Evolutionary conservation across 1,140 invertebrate species (phyloP).

Genomic region (Dendroctonus valens): DNA sequence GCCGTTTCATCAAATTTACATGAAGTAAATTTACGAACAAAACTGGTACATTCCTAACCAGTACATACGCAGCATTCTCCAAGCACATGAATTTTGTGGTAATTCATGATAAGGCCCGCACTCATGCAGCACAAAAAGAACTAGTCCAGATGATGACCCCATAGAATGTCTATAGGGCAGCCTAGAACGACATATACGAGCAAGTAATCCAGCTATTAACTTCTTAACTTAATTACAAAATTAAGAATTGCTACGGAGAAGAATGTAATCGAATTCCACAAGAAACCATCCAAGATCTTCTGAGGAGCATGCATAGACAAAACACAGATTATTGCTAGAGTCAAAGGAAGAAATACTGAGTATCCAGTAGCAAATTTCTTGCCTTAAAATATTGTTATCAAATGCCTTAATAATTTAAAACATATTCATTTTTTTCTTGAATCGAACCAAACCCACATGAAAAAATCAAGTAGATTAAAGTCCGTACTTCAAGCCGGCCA

Average conservation of each 20-base stretch:
- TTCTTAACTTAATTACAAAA: slow-evolving; percentile 2
- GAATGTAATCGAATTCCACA: slow-evolving; percentile 13
- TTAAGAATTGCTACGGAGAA: slow-evolving; percentile 1
- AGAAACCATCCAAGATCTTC: slow-evolving; percentile 18
- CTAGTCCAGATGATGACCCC: slow-evolving; percentile 4
- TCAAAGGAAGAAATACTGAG: too few species aligned
- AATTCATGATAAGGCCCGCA: slow-evolving; percentile 19
- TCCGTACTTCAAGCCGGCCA: too few species aligned
- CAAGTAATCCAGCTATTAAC: slow-evolving; percentile 3
- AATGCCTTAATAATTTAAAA: too few species aligned
- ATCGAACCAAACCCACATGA: too few species aligned
- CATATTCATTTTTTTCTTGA: too few species aligned
- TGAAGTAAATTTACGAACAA: too few species aligned
- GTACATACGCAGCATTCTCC: background rate
- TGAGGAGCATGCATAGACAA: slow-evolving; percentile 8
- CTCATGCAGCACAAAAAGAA: background rate
- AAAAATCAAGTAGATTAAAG: too few species aligned
- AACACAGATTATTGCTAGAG: too few species aligned
- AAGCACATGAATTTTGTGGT: slow-evolving; percentile 13
- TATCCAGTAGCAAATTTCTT: too few species aligned
- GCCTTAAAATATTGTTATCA: too few species aligned
- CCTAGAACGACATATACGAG: slow-evolving; percentile 8
- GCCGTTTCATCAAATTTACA: too few species aligned
- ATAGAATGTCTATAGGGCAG: slow-evolving; percentile 4
- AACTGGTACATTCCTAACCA: too few species aligned